Conservation (phyloP, 1,140 invertebrate species). For the Anoplophora glabripennis region DNA sequence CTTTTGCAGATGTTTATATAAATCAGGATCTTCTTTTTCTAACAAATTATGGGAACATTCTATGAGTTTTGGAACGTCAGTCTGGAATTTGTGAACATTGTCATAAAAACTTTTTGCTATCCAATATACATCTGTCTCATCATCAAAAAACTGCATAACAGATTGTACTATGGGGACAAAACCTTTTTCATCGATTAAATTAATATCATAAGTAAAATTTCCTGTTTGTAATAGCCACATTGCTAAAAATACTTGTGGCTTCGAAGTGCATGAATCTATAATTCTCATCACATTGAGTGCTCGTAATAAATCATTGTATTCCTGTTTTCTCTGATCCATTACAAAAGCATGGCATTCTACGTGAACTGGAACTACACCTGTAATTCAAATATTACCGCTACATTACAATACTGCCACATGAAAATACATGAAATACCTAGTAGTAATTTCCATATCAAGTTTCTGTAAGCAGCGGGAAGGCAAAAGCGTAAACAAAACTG, state of each 20-base stretch:
- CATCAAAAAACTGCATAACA: constrained; percentile 65
- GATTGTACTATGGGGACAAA: constrained; percentile 65
- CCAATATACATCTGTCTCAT: constrained; percentile 77
- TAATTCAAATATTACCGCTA: constrained; percentile 21
- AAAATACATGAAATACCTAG: constrained; percentile 55
- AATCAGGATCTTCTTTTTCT: constrained; percentile 67
- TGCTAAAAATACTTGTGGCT: constrained; percentile 62
- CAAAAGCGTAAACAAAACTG: constrained; percentile 83
- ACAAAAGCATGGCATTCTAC: constrained; percentile 72
- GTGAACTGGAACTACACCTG: constrained; percentile 72
- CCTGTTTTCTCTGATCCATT: constrained; percentile 64
- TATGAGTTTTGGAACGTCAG: constrained; percentile 61
- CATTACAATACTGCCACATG: constrained; percentile 7
- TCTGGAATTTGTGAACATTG: constrained; percentile 61
- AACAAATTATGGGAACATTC: constrained; percentile 64
- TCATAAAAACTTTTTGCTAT: constrained; percentile 70
- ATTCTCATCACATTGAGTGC: constrained; percentile 66
- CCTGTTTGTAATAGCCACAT: constrained; percentile 76
- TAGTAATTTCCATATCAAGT: constrained; percentile 82
- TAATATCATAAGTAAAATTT: constrained; percentile 57
- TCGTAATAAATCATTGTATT: constrained; percentile 72
- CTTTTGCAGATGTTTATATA: constrained; percentile 62
- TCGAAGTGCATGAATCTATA: constrained; percentile 55
- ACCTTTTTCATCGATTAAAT: constrained; percentile 49
- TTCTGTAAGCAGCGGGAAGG: constrained; percentile 76